Percentiles rank a stretch among this genome's conserved stretches.
Conservation (phyloP, 2,888 invertebrate species). For the Acanthopleura granulata region DNA sequence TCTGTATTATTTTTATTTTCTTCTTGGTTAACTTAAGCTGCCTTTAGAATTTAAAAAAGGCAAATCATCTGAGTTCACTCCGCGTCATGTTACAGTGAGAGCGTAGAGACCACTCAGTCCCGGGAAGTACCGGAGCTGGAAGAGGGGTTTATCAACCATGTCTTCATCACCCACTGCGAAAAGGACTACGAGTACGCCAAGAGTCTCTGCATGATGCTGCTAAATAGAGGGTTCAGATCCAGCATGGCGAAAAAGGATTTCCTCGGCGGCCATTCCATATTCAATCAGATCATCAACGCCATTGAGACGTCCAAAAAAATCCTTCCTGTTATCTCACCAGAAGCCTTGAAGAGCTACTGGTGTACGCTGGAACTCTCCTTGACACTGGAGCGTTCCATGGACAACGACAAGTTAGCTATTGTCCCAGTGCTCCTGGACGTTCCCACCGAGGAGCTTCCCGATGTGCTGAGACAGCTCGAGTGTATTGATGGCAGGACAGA, state of each 20-base stretch:
- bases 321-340: conserved; percentile 87
- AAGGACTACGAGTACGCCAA: conserved; percentile 16
- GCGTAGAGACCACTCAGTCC: no score
- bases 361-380: conserved; percentile 67
- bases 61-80: no score
- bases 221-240: conserved; percentile 21
- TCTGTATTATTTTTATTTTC: no score
- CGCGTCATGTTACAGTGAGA: no score
- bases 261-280: conserved; percentile 71
- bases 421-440: conserved; percentile 17
- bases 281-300: conserved; percentile 88
- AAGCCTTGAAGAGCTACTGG: conserved; percentile 92
- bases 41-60: no score
- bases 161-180: conserved; percentile 26
- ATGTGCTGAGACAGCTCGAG: not conserved
- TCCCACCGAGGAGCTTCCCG: not conserved
- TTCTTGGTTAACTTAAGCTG: no score
- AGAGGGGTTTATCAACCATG: conserved; percentile 21
- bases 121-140: not conserved
- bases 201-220: conserved; percentile 1
- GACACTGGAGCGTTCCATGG: not conserved
- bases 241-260: conserved; percentile 22
- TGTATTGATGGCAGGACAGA: not conserved
- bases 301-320: conserved; percentile 87
- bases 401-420: not conserved